Base-by-base conservation (phyloP, 2,888 invertebrate species). In the Alviniconcha strummeri region DNA sequence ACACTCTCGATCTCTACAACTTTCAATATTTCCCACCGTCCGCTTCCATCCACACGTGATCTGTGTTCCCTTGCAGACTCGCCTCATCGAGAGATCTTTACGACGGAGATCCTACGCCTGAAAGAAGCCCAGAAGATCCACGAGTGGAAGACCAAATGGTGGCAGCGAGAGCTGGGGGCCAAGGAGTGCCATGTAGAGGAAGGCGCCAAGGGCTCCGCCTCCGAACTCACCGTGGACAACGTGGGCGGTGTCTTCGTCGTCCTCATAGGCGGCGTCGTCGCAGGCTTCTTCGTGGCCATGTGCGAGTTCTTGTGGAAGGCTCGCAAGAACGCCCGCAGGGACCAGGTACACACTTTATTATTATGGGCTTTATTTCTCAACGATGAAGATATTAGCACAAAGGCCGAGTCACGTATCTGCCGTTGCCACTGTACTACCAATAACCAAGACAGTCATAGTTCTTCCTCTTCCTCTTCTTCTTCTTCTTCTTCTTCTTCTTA, bases 61-160 rank as follows among this genome's bases (percentile, higher is more conserved):
- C 60, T 60, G 9, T 13, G 8, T 60, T 60, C 60, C 60, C 13
- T 52, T 77, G 85, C 89, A 96, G 97, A 97, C 57, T 97, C 98
- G 57, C 97, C 97, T 0, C 99, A 98, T 98, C 95, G 98, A 19
- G 99, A 99, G 94, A 96, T 97, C 93, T 97, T 99, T 88, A 98
- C 98, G 0, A 97, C 97, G 54, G 98, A 98, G 80, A 98, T 99
- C 89, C 95, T 99, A 80, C 97, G 97, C 94, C 95, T 99, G 74
- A 99, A 99, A 95, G 99, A 99, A 94, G 97, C 97, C 93, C 99
- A 99, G 81, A 96, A 96, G 94, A 95, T 99, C 86, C 98, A 94
- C 74, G 92, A 93, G 86, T 95, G 99, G 90, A 98, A 98, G 95
- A 97, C 97, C 54, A 96, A 97, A 93, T 99, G 99, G 99, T 99